Conservation (phyloP, 2,797 vertebrate genomes). For the Sebastes glaucus region DNA sequence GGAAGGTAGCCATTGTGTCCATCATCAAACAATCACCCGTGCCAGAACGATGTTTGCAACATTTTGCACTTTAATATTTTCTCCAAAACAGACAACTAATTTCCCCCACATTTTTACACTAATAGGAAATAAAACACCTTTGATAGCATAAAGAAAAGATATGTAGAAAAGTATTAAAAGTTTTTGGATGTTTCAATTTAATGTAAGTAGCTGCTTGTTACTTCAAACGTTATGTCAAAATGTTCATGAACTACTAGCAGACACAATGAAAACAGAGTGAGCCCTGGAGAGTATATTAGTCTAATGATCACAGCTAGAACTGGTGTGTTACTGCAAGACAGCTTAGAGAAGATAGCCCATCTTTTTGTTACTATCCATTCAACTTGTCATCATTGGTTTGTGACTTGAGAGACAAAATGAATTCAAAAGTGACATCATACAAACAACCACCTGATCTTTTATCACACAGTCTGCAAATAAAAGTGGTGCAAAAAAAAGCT, state of each 20-base stretch:
- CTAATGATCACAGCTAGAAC: slow-evolving; percentile 57
- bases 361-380: slow-evolving; percentile 53
- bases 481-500: slow-evolving; percentile 37
- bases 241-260: slow-evolving; percentile 72
- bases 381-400: slow-evolving; percentile 53
- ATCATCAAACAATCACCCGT: slow-evolving; percentile 70
- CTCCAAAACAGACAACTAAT: slow-evolving; percentile 85
- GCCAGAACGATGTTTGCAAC: slow-evolving; percentile 76
- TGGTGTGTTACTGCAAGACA: slow-evolving; percentile 54
- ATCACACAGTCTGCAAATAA: slow-evolving; percentile 54
- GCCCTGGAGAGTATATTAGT: slow-evolving; percentile 64
- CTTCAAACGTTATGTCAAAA: slow-evolving; percentile 72
- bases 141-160: slow-evolving; percentile 83
- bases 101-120: slow-evolving; percentile 83
- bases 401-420: slow-evolving; percentile 42
- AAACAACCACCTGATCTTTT: slow-evolving; percentile 39
- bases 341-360: slow-evolving; percentile 54
- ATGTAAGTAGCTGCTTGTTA: slow-evolving; percentile 81
- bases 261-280: slow-evolving; percentile 71
- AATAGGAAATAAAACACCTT: slow-evolving; percentile 83
- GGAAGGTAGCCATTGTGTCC: slow-evolving; percentile 10
- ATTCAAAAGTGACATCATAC: slow-evolving; percentile 55
- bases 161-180: slow-evolving; percentile 88
- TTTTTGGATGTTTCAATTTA: slow-evolving; percentile 80
- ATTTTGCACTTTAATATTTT: slow-evolving; percentile 87